Percentiles rank a stretch among this genome's conserved stretches.
phyloP scores from a whole-genome alignment of 2,888 invertebrate genomes.

The Pristionchus mayeri region DNA sequence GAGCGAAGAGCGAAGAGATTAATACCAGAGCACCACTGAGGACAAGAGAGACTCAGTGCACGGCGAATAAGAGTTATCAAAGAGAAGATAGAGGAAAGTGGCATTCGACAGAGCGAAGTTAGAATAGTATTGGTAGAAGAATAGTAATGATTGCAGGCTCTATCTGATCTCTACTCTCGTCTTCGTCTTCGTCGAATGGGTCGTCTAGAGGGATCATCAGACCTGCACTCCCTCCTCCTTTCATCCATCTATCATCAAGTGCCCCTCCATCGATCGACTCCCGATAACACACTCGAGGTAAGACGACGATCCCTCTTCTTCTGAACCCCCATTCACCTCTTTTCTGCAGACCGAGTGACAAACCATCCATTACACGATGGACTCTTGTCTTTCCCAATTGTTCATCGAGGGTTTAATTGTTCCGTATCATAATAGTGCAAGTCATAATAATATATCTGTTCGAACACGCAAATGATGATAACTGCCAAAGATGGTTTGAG shows the following conservation, averaged over 20 bases:
- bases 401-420: not conserved
- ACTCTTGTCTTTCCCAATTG: not conserved
- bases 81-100: too few species aligned
- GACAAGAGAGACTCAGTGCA: too few species aligned
- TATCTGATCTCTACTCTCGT: conserved; percentile 32
- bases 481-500: not conserved
- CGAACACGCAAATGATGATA: too few species aligned
- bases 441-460: not conserved
- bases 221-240: conserved; percentile 28
- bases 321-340: not conserved
- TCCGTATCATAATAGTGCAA: not conserved
- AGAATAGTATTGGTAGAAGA: too few species aligned
- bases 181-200: conserved; percentile 28
- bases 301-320: not conserved
- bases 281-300: conserved; percentile 40
- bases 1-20: too few species aligned
- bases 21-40: too few species aligned
- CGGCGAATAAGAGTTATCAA: too few species aligned
- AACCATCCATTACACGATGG: not conserved
- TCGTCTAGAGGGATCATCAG: not conserved
- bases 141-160: conserved; percentile 40
- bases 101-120: too few species aligned
- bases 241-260: conserved; percentile 47
- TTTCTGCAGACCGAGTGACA: not conserved
- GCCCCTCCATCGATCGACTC: conserved; percentile 2